phyloP scores from a whole-genome alignment of 2,113 vertebrate species.

The Ranitomeya variabilis region DNA sequence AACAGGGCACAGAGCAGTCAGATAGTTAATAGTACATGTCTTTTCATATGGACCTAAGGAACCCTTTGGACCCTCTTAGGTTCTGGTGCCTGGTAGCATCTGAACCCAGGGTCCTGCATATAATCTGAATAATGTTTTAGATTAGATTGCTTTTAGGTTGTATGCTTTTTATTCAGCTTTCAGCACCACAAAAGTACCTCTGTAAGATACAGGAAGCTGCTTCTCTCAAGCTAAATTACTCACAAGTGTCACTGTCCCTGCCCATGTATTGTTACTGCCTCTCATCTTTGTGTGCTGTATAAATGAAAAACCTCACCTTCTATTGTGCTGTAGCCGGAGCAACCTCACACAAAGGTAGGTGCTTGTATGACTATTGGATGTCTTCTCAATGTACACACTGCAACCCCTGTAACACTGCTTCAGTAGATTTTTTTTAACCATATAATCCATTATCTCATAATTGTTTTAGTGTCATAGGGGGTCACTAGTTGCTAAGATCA shows the following conservation, averaged over 20 bases:
- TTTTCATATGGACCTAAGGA: too few relatives aligned
- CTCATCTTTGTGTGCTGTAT: slow-evolving; percentile 14
- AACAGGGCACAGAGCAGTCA: too few relatives aligned
- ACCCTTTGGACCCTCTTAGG: too few relatives aligned
- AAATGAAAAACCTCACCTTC: slow-evolving; percentile 30
- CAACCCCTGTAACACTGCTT: slow-evolving; percentile 23
- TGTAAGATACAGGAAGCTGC: too few relatives aligned
- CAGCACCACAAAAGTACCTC: too few relatives aligned
- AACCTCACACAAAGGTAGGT: slow-evolving; percentile 1
- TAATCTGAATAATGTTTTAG: too few relatives aligned
- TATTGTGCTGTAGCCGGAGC: slow-evolving; percentile 17
- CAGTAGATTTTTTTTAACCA: not conserved
- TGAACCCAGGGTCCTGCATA: too few relatives aligned
- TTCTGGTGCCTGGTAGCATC: too few relatives aligned
- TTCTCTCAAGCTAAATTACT: not conserved
- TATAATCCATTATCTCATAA: slow-evolving; percentile 46
- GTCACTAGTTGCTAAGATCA: not conserved
- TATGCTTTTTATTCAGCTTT: too few relatives aligned
- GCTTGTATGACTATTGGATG: slow-evolving; percentile 27
- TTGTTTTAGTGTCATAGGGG: not conserved
- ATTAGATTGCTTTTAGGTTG: too few relatives aligned
- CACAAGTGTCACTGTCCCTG: not conserved
- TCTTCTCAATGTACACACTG: slow-evolving; percentile 12
- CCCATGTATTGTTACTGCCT: slow-evolving; percentile 10
- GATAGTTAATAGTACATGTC: too few relatives aligned